phyloP scores from a whole-genome alignment of 2,113 vertebrate genomes.

The Salminus brasiliensis region DNA sequence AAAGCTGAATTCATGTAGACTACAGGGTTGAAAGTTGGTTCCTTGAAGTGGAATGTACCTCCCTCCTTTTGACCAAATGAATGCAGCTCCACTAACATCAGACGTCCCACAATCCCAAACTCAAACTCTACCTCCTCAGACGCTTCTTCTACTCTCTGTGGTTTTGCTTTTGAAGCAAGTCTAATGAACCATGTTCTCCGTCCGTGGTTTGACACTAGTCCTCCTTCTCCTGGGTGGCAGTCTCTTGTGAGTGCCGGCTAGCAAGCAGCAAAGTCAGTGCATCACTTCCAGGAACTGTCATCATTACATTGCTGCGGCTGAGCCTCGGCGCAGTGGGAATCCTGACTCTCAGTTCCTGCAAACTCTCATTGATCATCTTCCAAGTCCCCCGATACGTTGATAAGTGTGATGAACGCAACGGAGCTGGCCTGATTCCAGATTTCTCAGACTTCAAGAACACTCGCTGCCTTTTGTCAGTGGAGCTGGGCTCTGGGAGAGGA shows the following conservation, averaged over 20 bases:
- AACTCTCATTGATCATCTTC: constrained; percentile 47
- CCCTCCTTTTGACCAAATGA: not conserved
- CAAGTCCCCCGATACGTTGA: constrained; percentile 39
- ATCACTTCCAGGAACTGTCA: constrained; percentile 29
- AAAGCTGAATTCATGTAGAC: not conserved
- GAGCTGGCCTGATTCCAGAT: constrained; percentile 25
- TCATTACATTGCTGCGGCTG: constrained; percentile 42
- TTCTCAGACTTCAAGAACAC: constrained; percentile 34
- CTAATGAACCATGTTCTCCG: constrained; percentile 18
- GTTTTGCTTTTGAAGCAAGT: not conserved
- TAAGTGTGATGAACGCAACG: constrained; percentile 36
- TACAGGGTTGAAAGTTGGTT: not conserved
- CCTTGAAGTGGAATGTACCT: not conserved
- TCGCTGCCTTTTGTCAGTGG: not conserved
- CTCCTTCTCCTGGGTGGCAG: not conserved
- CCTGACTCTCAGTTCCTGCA: constrained; percentile 7
- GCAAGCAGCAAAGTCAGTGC: constrained; percentile 16
- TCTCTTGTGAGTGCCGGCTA: constrained; percentile 4
- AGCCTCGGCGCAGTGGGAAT: constrained; percentile 37
- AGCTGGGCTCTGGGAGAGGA: constrained; percentile 4
- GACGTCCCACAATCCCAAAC: not conserved
- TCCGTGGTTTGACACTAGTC: constrained; percentile 2
- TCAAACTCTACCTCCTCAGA: not conserved
- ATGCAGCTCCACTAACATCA: not conserved
- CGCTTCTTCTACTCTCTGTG: not conserved